These are phyloP conservation scores for Neopipo cinnamomea DNA, from an alignment of 2,113 vertebrate species.

Conservation along the genomic window DNA sequence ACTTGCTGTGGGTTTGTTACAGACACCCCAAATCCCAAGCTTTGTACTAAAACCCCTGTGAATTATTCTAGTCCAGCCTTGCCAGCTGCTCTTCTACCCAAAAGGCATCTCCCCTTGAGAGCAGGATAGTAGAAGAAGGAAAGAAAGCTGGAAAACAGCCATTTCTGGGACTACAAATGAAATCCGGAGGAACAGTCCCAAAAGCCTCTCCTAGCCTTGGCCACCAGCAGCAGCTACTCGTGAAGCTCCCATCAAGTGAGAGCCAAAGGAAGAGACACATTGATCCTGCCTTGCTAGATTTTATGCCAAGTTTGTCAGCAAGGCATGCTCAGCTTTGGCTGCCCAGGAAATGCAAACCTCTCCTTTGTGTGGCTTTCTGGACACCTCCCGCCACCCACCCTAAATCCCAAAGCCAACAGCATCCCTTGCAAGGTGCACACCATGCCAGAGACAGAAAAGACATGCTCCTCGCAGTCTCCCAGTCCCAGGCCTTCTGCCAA, in stretches of 20 bases:
- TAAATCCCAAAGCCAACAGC: not conserved
- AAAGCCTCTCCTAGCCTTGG: not conserved
- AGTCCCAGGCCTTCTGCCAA: constrained; percentile 20
- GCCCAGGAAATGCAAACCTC: not conserved
- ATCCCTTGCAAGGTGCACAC: not conserved
- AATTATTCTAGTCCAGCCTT: not conserved
- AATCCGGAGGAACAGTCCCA: not conserved
- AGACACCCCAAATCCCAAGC: not conserved
- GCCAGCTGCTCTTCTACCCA: constrained; percentile 1
- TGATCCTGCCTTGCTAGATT: not conserved
- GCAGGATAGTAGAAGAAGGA: not conserved
- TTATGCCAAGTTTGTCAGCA: not conserved
- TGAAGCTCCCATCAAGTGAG: not conserved
- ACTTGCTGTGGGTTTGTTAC: not conserved
- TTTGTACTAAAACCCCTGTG: not conserved
- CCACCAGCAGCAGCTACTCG: not conserved
- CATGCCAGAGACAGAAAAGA: not conserved
- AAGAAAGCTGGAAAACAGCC: constrained; percentile 12
- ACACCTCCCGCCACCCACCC: not conserved
- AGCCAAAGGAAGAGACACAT: not conserved
- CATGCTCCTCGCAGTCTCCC: not conserved
- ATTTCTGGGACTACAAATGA: not conserved
- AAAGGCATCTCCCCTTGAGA: not conserved
- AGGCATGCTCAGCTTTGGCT: not conserved
- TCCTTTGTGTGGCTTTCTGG: not conserved